Evolutionary conservation across 1,140 invertebrate genomes (phyloP).

Genomic region (Danaus melanippus): DNA sequence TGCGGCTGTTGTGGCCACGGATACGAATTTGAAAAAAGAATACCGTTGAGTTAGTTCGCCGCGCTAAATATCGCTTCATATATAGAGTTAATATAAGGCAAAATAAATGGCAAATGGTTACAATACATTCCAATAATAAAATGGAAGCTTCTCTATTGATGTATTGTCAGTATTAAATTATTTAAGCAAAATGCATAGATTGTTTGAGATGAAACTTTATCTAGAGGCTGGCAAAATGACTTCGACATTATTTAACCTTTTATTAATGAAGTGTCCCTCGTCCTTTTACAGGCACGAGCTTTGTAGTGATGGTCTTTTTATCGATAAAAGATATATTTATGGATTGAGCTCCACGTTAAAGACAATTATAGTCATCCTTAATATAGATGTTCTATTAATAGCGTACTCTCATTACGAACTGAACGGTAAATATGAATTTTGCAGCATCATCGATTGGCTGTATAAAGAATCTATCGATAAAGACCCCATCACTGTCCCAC

Average conservation of each 20-base stretch:
- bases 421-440: not conserved
- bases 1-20: conserved; percentile 58
- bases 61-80: conserved; percentile 42
- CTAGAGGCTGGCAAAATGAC: conserved; percentile 36
- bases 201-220: conserved; percentile 29
- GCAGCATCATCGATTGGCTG: not conserved
- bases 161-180: too few species aligned
- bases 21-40: conserved; percentile 50
- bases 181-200: too few species aligned
- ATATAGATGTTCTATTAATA: not conserved
- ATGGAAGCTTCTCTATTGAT: too few species aligned
- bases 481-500: conserved; percentile 13
- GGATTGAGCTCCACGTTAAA: too few species aligned
- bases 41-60: conserved; percentile 22
- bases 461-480: conserved; percentile 14
- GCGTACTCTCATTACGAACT: not conserved
- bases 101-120: too few species aligned
- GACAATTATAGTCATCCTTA: too few species aligned
- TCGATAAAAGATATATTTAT: too few species aligned
- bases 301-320: conserved; percentile 15
- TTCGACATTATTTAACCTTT: conserved; percentile 56
- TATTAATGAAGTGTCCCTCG: conserved; percentile 54
- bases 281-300: conserved; percentile 55
- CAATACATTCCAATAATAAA: too few species aligned
- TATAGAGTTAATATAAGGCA: conserved; percentile 13